Conservation (phyloP, 2,797 vertebrate species). For the Paguma larvata region DNA sequence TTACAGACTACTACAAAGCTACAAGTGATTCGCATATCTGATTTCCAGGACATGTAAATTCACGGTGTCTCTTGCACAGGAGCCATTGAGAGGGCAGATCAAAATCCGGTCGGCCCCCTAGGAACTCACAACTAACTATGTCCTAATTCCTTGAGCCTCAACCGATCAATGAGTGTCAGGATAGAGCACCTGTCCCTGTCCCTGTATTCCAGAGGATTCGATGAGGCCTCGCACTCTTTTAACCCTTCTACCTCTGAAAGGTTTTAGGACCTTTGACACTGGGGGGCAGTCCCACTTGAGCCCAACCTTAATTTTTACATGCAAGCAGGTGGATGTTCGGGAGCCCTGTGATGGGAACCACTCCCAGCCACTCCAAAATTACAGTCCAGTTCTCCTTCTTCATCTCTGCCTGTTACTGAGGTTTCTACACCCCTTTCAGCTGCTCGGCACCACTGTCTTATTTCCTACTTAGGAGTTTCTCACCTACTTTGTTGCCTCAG, state of each 20-base stretch:
- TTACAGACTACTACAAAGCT: not conserved
- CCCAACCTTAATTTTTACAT: not conserved
- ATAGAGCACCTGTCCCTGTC: not conserved
- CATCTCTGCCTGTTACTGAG: not conserved
- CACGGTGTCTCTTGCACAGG: not conserved
- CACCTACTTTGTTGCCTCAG: not conserved
- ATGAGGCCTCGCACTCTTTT: not conserved
- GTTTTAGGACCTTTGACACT: not conserved
- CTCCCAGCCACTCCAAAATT: not conserved
- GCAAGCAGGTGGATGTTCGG: not conserved
- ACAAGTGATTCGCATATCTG: not conserved
- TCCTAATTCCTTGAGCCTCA: not conserved
- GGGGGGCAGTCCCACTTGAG: not conserved
- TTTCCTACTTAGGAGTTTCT: not conserved
- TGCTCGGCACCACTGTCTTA: not conserved
- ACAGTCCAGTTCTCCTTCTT: not conserved
- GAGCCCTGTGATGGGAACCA: not conserved
- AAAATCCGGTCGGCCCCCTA: not conserved
- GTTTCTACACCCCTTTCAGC: not conserved
- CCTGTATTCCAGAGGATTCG: not conserved
- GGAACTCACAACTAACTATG: not conserved
- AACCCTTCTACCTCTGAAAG: not conserved
- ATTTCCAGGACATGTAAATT: not conserved
- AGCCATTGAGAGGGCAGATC: not conserved
- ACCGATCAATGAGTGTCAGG: not conserved